A percentile compares a stretch with the other conserved stretches of the same genome.
Conservation (phyloP, 1,140 invertebrate species). For the Bombus polaris region DNA sequence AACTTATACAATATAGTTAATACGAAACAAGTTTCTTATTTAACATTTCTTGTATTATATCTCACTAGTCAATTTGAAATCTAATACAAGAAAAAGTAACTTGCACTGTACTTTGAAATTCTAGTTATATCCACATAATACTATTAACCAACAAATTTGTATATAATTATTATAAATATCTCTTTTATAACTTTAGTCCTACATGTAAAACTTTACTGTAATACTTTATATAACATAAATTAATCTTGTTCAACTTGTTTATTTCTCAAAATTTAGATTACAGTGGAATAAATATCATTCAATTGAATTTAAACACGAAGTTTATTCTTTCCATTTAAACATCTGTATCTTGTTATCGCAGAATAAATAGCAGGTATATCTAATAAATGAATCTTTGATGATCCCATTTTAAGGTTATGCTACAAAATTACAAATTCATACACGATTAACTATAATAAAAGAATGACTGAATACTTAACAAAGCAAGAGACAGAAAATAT, state of each 20-base stretch:
- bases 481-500: not conserved
- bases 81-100: too few species aligned
- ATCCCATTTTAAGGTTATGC: slow-evolving; percentile 38
- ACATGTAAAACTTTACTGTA: not conserved
- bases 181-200: not conserved
- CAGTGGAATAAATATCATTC: not conserved
- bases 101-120: too few species aligned
- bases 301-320: not conserved
- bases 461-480: not conserved
- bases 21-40: not conserved
- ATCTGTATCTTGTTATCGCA: not conserved
- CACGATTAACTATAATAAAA: not conserved
- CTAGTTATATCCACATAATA: not conserved
- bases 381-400: not conserved
- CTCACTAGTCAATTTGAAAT: too few species aligned
- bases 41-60: not conserved
- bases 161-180: not conserved
- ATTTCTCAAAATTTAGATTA: not conserved
- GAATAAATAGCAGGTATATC: not conserved
- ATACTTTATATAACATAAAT: not conserved
- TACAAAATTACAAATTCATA: not conserved
- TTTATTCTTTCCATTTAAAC: not conserved
- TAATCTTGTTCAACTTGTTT: not conserved
- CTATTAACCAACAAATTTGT: not conserved
- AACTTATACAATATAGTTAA: not conserved